phyloP scores from a whole-genome alignment of 2,797 vertebrate genomes.

The Percopsis omiscomaycus region DNA sequence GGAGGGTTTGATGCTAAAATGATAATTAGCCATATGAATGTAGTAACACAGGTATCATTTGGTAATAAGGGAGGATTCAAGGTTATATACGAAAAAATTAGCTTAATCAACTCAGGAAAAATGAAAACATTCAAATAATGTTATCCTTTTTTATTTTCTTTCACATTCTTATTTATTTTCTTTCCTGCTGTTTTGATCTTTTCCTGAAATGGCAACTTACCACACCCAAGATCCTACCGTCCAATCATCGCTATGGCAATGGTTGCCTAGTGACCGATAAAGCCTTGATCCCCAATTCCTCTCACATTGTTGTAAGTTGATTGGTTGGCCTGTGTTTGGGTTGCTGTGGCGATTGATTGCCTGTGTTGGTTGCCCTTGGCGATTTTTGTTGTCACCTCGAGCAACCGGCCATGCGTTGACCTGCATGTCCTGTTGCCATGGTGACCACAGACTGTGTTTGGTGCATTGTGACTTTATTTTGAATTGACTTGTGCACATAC shows the following conservation, averaged over 20 bases:
- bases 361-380: constrained; percentile 79
- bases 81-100: constrained; percentile 25
- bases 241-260: constrained; percentile 83
- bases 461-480: constrained; percentile 81
- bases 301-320: constrained; percentile 79
- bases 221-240: constrained; percentile 77
- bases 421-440: constrained; percentile 82
- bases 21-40: constrained; percentile 47
- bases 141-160: constrained; percentile 72
- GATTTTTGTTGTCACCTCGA: constrained; percentile 77
- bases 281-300: constrained; percentile 81
- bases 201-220: constrained; percentile 80
- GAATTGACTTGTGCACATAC: constrained; percentile 79
- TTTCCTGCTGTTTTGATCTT: constrained; percentile 80
- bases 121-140: constrained; percentile 68
- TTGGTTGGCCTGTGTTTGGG: constrained; percentile 81
- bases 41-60: constrained; percentile 29
- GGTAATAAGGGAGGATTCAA: constrained; percentile 15
- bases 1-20: constrained; percentile 38
- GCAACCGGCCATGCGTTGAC: constrained; percentile 78
- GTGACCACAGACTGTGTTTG: constrained; percentile 82
- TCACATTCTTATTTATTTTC: constrained; percentile 72
- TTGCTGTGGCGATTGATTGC: constrained; percentile 82
- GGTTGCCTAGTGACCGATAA: constrained; percentile 84
- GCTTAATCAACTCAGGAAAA: constrained; percentile 56